Evolutionary conservation across 2,113 vertebrate species (phyloP).

Genomic region (Vireo altiloquus): DNA sequence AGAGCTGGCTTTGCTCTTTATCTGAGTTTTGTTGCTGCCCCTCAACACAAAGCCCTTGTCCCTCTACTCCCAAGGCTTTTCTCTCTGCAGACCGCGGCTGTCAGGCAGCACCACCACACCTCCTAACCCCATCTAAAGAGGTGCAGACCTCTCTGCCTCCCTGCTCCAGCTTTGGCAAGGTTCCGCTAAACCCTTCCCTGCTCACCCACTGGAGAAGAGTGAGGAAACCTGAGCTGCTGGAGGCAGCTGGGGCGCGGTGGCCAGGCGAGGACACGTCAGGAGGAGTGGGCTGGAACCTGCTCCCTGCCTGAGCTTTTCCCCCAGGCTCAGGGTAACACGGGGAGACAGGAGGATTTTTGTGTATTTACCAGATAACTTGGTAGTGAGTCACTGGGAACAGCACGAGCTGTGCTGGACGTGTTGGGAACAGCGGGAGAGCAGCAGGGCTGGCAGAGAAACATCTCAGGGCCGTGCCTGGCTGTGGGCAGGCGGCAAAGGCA

Average conservation of each 20-base stretch:
- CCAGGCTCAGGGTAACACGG: neutral
- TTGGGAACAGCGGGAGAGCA: neutral
- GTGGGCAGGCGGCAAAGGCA: accelerated
- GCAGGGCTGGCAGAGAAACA: neutral
- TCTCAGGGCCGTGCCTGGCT: neutral
- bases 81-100: neutral
- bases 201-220: neutral
- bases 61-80: neutral
- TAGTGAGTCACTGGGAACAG: neutral
- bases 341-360: neutral
- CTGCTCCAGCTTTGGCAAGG: neutral
- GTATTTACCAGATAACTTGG: neutral
- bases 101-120: neutral
- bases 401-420: neutral
- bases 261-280: neutral
- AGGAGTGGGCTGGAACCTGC: neutral
- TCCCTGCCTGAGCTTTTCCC: neutral
- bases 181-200: neutral
- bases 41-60: neutral
- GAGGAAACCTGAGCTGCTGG: neutral
- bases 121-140: neutral
- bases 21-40: neutral
- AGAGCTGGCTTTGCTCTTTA: neutral
- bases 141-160: neutral
- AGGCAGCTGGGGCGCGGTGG: neutral